phyloP scores from a whole-genome alignment of 2,113 vertebrate genomes.

The Anser cygnoides region DNA sequence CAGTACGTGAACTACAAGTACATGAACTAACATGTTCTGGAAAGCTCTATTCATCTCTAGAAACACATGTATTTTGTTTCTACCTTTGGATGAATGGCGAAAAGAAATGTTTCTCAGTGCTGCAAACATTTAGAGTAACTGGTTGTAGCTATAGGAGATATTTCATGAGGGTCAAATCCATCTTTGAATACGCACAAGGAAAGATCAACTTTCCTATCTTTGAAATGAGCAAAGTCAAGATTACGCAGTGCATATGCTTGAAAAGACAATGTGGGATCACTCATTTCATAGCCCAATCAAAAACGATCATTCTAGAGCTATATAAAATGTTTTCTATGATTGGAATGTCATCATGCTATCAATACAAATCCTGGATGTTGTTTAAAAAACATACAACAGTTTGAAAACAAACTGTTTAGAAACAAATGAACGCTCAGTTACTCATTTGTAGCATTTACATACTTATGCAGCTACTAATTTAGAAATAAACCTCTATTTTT shows the following conservation, averaged over 20 bases:
- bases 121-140: neutral
- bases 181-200: neutral
- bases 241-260: neutral
- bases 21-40: neutral
- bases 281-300: neutral
- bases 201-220: neutral
- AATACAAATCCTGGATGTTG: neutral
- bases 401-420: slow-evolving; percentile 18
- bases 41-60: neutral
- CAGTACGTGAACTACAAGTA: neutral
- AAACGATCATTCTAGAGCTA: neutral
- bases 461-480: slow-evolving; percentile 45
- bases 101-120: neutral
- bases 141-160: neutral
- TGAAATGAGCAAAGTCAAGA: neutral
- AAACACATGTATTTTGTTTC: neutral
- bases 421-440: neutral
- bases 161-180: neutral
- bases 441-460: neutral
- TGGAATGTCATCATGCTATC: neutral
- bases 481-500: neutral
- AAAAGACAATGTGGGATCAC: neutral
- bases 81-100: neutral
- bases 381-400: neutral
- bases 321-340: neutral